Conservation (phyloP, 2,113 vertebrate species). For the Siniperca chuatsi region DNA sequence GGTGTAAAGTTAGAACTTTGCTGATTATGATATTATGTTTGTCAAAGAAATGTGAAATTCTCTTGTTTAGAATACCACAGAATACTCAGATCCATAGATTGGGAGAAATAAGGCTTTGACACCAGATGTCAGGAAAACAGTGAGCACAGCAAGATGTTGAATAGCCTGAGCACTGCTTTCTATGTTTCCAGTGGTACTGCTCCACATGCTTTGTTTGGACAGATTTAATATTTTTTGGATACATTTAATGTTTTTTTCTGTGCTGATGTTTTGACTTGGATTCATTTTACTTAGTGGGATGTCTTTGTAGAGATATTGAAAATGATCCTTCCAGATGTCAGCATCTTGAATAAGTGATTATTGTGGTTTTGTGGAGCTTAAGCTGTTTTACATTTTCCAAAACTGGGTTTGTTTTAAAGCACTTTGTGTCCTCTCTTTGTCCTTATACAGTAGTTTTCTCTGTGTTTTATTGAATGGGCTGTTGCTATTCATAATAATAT, state of each 20-base stretch:
- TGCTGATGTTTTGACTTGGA: background rate
- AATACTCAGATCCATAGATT: background rate
- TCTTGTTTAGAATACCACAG: background rate
- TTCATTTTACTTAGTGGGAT: background rate
- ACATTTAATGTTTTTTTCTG: background rate
- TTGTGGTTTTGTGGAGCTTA: conserved; percentile 9
- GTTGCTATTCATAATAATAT: background rate
- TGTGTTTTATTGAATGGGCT: background rate
- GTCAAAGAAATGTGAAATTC: background rate
- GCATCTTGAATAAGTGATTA: background rate
- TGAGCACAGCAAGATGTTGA: background rate
- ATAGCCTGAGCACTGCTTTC: background rate
- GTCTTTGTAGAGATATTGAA: conserved; percentile 5
- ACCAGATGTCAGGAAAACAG: background rate
- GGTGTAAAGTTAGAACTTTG: background rate
- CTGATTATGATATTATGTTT: background rate
- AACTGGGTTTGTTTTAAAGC: background rate
- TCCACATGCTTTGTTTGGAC: background rate
- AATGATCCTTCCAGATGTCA: conserved; percentile 14
- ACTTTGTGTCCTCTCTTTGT: background rate
- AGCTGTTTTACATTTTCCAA: background rate
- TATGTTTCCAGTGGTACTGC: background rate
- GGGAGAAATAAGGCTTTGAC: background rate
- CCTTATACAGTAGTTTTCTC: background rate
- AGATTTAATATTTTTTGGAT: conserved; percentile 10